Evolutionary conservation across 2,113 vertebrate genomes (phyloP).

Genomic region (Desmodus rotundus): DNA sequence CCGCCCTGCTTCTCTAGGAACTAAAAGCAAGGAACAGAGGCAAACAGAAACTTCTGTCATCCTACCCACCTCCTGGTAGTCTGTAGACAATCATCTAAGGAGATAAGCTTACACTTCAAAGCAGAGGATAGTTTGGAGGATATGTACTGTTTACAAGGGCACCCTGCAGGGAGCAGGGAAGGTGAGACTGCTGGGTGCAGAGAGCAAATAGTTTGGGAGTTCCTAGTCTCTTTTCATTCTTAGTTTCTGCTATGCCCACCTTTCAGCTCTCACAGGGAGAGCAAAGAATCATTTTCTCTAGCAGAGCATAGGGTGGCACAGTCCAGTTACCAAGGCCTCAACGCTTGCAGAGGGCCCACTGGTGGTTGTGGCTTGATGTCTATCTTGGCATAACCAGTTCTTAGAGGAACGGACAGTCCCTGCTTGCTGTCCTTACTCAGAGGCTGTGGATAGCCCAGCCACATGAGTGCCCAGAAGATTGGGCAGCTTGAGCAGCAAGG

Average conservation of each 20-base stretch:
- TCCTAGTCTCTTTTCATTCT: not conserved
- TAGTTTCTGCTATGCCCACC: not conserved
- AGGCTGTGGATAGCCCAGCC: not conserved
- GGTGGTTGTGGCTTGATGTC: not conserved
- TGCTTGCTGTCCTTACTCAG: not conserved
- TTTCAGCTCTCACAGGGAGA: not conserved
- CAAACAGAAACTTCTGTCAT: not conserved
- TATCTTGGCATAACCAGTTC: not conserved
- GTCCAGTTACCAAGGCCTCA: not conserved
- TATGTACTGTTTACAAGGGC: constrained; percentile 76
- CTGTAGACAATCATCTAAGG: constrained; percentile 60
- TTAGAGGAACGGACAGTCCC: not conserved
- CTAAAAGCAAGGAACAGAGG: not conserved
- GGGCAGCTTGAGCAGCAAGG: not conserved
- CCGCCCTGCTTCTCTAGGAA: not conserved
- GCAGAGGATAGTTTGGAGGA: constrained; percentile 67
- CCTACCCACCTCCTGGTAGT: constrained; percentile 11
- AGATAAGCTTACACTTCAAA: constrained; percentile 76
- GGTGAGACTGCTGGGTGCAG: not conserved
- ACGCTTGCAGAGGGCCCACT: not conserved
- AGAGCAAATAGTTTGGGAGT: not conserved
- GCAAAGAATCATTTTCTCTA: not conserved
- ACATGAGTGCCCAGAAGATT: not conserved
- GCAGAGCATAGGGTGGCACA: not conserved
- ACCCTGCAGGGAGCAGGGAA: not conserved